Percentiles rank a stretch among this genome's conserved stretches.
phyloP scores from a whole-genome alignment of 2,113 vertebrate genomes.

The Choloepus hoffmanni region DNA sequence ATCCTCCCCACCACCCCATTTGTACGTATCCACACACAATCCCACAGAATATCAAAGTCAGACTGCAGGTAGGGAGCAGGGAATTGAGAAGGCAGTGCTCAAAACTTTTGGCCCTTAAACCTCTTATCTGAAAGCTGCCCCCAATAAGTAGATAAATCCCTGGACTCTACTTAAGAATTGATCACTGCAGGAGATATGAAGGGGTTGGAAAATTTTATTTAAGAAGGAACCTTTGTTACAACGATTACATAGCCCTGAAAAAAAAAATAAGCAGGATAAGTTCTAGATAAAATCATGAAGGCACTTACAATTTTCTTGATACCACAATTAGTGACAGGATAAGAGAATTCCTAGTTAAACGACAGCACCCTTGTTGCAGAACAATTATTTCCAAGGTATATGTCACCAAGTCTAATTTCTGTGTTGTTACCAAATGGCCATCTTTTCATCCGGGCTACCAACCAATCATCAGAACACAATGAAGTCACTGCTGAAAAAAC shows the following conservation, averaged over 20 bases:
- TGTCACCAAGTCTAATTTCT: not conserved
- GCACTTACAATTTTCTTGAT: slow-evolving; percentile 18
- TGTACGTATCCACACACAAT: not conserved
- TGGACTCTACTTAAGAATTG: not conserved
- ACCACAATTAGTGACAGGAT: not conserved
- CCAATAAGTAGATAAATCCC: not conserved
- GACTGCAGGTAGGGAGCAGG: not conserved
- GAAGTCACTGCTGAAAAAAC: not conserved
- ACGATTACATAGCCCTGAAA: not conserved
- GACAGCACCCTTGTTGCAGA: not conserved
- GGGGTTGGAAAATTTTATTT: not conserved
- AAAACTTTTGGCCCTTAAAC: not conserved
- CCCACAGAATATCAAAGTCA: not conserved
- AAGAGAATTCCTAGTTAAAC: slow-evolving; percentile 35
- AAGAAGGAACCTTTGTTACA: not conserved
- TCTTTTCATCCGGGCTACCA: not conserved
- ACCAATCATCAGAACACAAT: not conserved
- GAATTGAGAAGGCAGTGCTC: not conserved
- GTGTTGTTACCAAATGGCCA: not conserved
- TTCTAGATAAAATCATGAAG: not conserved
- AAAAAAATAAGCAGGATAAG: not conserved
- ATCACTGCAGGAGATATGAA: not conserved
- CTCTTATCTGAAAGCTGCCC: not conserved
- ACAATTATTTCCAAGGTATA: slow-evolving; percentile 4
- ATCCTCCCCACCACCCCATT: no score